phyloP scores from a whole-genome alignment of 2,888 invertebrate genomes.

The Dromius quadrimaculatus region DNA sequence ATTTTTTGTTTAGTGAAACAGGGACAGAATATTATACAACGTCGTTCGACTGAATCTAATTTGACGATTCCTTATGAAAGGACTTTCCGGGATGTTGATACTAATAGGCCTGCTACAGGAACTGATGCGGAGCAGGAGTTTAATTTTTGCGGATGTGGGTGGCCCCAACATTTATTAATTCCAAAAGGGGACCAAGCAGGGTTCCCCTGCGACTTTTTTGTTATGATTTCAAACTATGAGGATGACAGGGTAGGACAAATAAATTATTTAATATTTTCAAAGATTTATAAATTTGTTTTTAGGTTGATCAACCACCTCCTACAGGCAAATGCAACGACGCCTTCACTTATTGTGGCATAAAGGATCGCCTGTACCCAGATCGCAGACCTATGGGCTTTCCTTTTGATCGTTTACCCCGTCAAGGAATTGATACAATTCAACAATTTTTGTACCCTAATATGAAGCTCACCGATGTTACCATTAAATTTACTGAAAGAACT shows the following conservation, averaged over 20 bases:
- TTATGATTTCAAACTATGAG: slow-evolving; percentile 78
- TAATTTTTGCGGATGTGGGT: slow-evolving; percentile 88
- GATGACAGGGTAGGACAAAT: slow-evolving; percentile 75
- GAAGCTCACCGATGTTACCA: slow-evolving; percentile 73
- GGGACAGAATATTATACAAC: slow-evolving; percentile 75
- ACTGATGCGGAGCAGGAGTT: slow-evolving; percentile 67
- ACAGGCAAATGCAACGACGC: slow-evolving; percentile 77
- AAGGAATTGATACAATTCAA: slow-evolving; percentile 70
- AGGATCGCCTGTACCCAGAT: slow-evolving; percentile 84
- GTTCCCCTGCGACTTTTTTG: slow-evolving; percentile 75
- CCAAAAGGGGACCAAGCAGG: slow-evolving; percentile 78
- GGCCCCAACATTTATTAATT: slow-evolving; percentile 84
- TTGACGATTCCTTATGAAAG: slow-evolving; percentile 85
- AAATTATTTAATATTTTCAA: slow-evolving; percentile 39
- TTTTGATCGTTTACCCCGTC: slow-evolving; percentile 75
- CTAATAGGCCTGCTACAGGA: slow-evolving; percentile 69
- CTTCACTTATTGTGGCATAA: slow-evolving; percentile 83
- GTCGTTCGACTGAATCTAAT: slow-evolving; percentile 76
- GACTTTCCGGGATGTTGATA: slow-evolving; percentile 78
- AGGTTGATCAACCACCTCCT: slow-evolving; percentile 68
- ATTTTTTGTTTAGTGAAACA: slow-evolving; percentile 70
- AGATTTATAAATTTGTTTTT: slow-evolving; percentile 53
- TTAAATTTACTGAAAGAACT: slow-evolving; percentile 72
- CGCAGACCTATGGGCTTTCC: slow-evolving; percentile 88
- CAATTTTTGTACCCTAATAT: slow-evolving; percentile 83